Percentiles rank a stretch among this genome's conserved stretches.
These are phyloP conservation scores for Ctena decussata DNA, from an alignment of 2,888 invertebrate species.

Conservation along the genomic window DNA sequence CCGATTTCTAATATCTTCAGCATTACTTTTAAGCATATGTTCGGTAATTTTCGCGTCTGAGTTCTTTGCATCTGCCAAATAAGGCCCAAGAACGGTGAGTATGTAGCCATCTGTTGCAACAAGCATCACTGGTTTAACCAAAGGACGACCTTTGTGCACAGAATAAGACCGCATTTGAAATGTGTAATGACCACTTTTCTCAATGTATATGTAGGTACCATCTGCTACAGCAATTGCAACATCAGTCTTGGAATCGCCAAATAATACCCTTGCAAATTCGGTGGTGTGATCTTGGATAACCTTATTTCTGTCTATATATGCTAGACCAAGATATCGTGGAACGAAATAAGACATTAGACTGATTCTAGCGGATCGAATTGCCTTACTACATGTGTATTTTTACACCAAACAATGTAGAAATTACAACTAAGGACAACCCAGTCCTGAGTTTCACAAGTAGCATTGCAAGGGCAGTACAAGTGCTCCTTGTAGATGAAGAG, in stretches of 20 bases:
- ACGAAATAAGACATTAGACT: conserved; percentile 37
- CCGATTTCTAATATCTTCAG: conserved; percentile 18
- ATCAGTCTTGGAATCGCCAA: conserved; percentile 8
- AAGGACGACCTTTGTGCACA: conserved; percentile 34
- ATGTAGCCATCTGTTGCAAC: conserved; percentile 43
- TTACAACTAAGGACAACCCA: conserved; percentile 37
- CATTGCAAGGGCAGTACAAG: conserved; percentile 44
- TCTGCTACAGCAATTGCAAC: conserved; percentile 1
- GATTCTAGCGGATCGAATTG: conserved; percentile 40
- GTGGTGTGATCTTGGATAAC: conserved; percentile 54
- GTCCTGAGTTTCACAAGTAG: conserved; percentile 47
- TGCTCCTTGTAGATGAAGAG: conserved; percentile 32
- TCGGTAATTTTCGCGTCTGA: conserved; percentile 31
- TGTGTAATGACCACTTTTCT: background rate
- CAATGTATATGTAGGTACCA: conserved; percentile 2
- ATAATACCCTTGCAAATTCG: conserved; percentile 43
- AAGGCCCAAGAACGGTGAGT: conserved; percentile 29
- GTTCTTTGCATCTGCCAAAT: conserved; percentile 33
- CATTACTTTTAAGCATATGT: conserved; percentile 15
- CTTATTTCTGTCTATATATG: conserved; percentile 29
- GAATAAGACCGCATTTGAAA: conserved; percentile 8
- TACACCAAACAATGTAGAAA: conserved; percentile 51
- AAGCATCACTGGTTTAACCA: conserved; percentile 49
- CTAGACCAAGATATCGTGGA: conserved; percentile 37
- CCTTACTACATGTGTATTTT: conserved; percentile 43